These are phyloP conservation scores for Rhea pennata DNA, from an alignment of 2,113 vertebrate species.

Conservation along the genomic window DNA sequence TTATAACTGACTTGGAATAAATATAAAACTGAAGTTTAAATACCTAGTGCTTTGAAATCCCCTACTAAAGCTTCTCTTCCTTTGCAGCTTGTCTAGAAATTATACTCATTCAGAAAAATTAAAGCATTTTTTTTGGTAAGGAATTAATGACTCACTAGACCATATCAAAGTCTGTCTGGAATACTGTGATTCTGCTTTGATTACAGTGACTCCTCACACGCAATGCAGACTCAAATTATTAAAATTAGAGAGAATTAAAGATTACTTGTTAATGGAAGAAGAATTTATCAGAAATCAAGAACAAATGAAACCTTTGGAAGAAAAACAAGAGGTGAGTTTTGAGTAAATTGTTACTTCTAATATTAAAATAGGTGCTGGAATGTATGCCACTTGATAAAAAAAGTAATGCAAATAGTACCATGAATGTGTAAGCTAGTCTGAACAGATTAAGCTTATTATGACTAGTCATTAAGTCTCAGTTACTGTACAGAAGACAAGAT, in stretches of 20 bases:
- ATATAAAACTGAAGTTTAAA: not conserved
- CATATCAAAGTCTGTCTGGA: not conserved
- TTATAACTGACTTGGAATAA: not conserved
- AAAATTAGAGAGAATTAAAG: constrained; percentile 97
- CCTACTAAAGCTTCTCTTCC: not conserved
- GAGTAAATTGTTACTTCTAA: not conserved
- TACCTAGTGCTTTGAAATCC: not conserved
- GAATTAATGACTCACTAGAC: not conserved
- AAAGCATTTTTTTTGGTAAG: not conserved
- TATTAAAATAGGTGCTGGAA: not conserved
- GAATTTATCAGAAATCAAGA: constrained; percentile 99
- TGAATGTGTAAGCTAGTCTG: not conserved
- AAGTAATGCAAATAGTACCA: not conserved
- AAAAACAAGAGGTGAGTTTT: constrained; percentile 93
- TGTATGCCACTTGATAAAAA: not conserved
- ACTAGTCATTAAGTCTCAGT: not conserved
- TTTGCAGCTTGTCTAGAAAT: not conserved
- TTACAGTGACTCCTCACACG: constrained; percentile 94
- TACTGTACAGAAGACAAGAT: not conserved
- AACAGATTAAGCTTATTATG: not conserved
- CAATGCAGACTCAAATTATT: constrained; percentile 95
- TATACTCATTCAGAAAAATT: not conserved
- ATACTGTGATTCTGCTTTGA: not conserved
- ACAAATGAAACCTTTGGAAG: constrained; percentile 98
- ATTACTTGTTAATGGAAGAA: constrained; percentile 98